Evolutionary conservation across 2,888 invertebrate genomes (phyloP), one percentile per base, ranked within the genome.

Genomic region (Baronia brevicornis): DNA sequence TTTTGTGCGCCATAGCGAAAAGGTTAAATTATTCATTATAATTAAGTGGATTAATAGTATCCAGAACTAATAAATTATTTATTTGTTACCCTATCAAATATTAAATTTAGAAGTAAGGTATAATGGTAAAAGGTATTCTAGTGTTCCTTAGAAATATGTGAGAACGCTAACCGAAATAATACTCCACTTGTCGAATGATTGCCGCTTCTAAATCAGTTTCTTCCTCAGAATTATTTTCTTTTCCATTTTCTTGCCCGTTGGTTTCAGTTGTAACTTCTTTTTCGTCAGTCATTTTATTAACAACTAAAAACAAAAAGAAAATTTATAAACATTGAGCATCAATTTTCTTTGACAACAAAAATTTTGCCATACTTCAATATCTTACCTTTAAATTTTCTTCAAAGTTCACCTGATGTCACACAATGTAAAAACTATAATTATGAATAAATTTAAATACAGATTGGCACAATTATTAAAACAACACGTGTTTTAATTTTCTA

Each of bases 151-250:
- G n/a, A n/a, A n/a, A n/a, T n/a, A n/a, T n/a, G n/a, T n/a, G 18
- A 32, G 31, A 24, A 11, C 32, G 21, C 73, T 56, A 50, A 85
- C 85, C 78, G 46, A 88, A 89, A 60, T 89, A 89, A 58, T 87
- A 88, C 55, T 89, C 88, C 4, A 91, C 79, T 70, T 91, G 92
- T 3, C 87, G 86, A 43, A 91, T 89, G 24, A 92, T 90, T 33
- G 87, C 85, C 29, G 68, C 71, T 35, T 91, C 90, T 30, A 89
- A 50, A 6, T 82, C 77, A 1, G 60, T 48, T 28, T 58, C 55
- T 9, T 62, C 61, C 19, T 60, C 60, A 1, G 39, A 12, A 39
- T 51, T 54, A 31, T 53, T 51, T 19, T 63, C 63, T n/a, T 48
- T 46, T 15, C 42, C 51, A 29, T 60, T 64, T 36, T 65, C 63